Percentiles rank a stretch among this genome's conserved stretches.
Conservation (phyloP, 2,888 invertebrate species). For the Conus canariensis region DNA sequence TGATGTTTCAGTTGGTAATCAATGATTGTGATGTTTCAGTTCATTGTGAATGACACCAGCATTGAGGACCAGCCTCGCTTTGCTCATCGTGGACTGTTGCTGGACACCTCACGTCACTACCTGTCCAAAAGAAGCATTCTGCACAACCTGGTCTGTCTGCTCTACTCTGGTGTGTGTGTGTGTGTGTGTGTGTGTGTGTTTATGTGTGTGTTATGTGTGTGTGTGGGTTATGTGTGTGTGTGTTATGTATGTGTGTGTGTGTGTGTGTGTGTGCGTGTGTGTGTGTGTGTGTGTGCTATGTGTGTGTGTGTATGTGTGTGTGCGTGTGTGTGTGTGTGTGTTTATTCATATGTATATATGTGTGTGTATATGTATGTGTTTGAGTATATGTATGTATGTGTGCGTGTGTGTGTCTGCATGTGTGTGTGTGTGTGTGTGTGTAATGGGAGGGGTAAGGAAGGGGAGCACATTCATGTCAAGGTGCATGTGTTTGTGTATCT, state of each 20-base stretch:
- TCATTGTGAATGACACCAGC: slow-evolving; percentile 63
- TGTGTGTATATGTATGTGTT: neutral
- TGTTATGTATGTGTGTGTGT: neutral
- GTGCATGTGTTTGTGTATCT: too few species aligned
- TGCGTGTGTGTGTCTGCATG: too few species aligned
- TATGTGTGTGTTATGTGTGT: neutral
- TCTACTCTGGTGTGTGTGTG: neutral
- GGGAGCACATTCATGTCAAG: too few species aligned
- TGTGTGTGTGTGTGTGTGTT: slow-evolving; percentile 2
- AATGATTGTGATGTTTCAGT: slow-evolving; percentile 51
- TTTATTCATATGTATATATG: neutral
- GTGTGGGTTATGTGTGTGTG: neutral
- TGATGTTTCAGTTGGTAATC: too few species aligned
- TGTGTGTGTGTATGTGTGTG: slow-evolving; percentile 7
- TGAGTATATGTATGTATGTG: too few species aligned
- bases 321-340: neutral
- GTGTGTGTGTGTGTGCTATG: neutral
- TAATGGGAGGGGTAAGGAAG: too few species aligned
- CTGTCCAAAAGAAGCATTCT: slow-evolving; percentile 61
- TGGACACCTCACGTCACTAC: slow-evolving; percentile 75
- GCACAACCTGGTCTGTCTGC: slow-evolving; percentile 65
- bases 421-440: too few species aligned
- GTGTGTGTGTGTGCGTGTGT: slow-evolving; percentile 2
- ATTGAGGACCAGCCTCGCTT: slow-evolving; percentile 72
- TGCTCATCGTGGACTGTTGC: slow-evolving; percentile 67